Base-by-base conservation (phyloP, 1,140 invertebrate species). In the Oncopeltus fasciatus region DNA sequence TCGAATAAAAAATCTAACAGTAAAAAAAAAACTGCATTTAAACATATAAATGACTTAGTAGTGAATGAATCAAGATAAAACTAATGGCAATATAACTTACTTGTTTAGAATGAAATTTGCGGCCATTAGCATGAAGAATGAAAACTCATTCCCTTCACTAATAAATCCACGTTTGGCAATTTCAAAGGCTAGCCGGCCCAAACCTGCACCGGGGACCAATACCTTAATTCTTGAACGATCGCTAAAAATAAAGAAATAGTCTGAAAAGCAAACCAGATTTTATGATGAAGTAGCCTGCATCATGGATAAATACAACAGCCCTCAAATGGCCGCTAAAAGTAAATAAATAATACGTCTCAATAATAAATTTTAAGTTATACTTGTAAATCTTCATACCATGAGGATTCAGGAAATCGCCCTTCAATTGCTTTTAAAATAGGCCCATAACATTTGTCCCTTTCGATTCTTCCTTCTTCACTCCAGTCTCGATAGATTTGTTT, bases 71-170 rank as follows among this genome's bases (percentile, higher is more conserved):
- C n/a, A n/a, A n/a, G n/a, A n/a, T n/a, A n/a, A n/a, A n/a, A n/a
- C n/a, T n/a, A 38, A 60, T 4, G 11, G 29, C 18, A 29, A 53
- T 59, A 57, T n/a, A 12, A 59, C 49, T 60, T 65, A 70, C 80
- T 86, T 86, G 75, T 98, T 98, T 16, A 98, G 76, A 53, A 98
- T 84, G 76, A 95, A 98, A 75, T 95, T 93, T 24, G 94, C 95
- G 1, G 92, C 88, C 68, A 98, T 90, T 1, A 98, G 75, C 95
- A 99, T 98, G 71, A 95, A 97, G 1, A 98, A 80, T 43, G 91
- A 95, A 74, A 95, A 97, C 76, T 99, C 95, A 72, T 98, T 99
- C 65, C 95, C 96, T 76, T 98, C 90, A 70, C 93, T 96, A 8
- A 79, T 82, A 73, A 88, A 98, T 4, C 95, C 95, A 44, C 83